These are phyloP conservation scores for Scopus umbretta DNA, from an alignment of 2,113 vertebrate genomes.

Conservation along the genomic window DNA sequence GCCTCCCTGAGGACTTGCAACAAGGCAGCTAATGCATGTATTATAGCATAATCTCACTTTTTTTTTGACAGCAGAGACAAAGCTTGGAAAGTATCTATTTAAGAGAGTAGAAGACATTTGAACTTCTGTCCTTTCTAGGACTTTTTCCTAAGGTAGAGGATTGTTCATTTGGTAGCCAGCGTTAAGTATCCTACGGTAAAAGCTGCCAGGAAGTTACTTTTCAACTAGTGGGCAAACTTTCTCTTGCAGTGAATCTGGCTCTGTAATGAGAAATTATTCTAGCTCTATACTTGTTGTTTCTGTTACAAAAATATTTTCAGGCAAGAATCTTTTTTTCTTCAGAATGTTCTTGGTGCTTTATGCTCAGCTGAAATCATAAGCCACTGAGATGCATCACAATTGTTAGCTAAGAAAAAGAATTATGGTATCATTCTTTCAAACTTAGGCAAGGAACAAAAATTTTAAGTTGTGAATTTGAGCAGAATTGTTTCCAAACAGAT, in stretches of 20 bases:
- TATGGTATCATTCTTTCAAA: not conserved
- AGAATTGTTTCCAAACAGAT: not conserved
- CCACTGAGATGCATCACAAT: not conserved
- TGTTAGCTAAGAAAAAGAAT: not conserved
- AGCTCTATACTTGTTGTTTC: not conserved
- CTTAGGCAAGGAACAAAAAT: not conserved
- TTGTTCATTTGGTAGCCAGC: not conserved
- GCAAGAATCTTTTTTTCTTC: not conserved
- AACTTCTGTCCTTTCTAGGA: not conserved
- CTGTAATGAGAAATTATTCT: slow-evolving; percentile 25
- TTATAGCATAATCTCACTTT: not conserved
- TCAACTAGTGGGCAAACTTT: not conserved
- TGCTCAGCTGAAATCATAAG: not conserved
- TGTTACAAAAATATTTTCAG: not conserved
- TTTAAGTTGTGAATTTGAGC: not conserved
- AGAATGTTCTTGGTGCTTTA: not conserved
- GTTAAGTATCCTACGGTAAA: not conserved
- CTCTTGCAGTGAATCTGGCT: not conserved
- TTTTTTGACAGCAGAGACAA: not conserved
- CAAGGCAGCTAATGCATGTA: not conserved
- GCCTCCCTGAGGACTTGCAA: not conserved
- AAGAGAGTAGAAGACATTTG: not conserved
- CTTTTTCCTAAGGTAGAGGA: not conserved
- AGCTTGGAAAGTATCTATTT: not conserved
- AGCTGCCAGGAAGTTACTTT: not conserved